Conservation (phyloP, 1,140 invertebrate species). For the Drosophila jambulina region DNA sequence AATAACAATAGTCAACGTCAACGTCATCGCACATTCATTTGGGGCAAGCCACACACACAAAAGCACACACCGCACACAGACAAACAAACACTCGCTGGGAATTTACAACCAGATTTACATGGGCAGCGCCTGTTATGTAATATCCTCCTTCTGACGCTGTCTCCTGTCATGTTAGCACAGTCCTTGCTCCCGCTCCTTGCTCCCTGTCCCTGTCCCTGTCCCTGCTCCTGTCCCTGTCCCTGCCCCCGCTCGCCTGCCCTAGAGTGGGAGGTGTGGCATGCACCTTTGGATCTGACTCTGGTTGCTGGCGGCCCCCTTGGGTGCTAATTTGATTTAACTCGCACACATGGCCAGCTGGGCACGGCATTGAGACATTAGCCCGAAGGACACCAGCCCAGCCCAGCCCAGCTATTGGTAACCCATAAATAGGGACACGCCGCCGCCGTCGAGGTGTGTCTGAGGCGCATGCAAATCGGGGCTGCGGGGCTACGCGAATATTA, state of each 20-base stretch:
- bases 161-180: constrained; percentile 75
- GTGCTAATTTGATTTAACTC: constrained; percentile 77
- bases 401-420: constrained; percentile 32
- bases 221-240: background rate
- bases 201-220: background rate
- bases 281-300: constrained; percentile 40
- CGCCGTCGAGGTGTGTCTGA: constrained; percentile 40
- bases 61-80: constrained; percentile 20
- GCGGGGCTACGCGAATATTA: constrained; percentile 34
- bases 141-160: constrained; percentile 79
- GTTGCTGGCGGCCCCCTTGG: constrained; percentile 24
- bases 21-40: constrained; percentile 61
- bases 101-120: constrained; percentile 64
- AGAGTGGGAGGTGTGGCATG: constrained; percentile 65
- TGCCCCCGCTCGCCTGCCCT: background rate
- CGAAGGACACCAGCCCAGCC: constrained; percentile 59
- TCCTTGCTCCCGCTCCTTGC: constrained; percentile 32
- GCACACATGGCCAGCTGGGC: constrained; percentile 58
- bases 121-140: constrained; percentile 81
- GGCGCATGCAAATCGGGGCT: constrained; percentile 34
- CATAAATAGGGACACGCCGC: constrained; percentile 53
- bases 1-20: constrained; percentile 59
- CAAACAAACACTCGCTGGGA: constrained; percentile 9
- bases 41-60: constrained; percentile 49
- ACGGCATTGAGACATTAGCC: constrained; percentile 79